phyloP scores from a whole-genome alignment of 2,888 invertebrate genomes.

The Drosophila subsilvestris region DNA sequence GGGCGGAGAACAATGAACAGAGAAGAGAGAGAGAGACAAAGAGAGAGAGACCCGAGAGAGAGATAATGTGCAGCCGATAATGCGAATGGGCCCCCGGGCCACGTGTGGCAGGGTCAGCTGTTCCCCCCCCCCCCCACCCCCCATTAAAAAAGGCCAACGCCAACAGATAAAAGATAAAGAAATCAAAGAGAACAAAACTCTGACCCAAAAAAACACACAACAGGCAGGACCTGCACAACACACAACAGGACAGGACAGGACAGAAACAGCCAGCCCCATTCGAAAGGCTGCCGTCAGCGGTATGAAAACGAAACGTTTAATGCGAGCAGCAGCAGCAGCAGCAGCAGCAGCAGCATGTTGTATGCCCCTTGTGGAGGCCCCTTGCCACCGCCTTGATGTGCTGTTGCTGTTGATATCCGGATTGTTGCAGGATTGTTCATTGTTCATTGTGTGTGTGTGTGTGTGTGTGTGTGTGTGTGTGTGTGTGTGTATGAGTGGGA shows the following conservation, averaged over 20 bases:
- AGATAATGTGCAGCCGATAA: slow-evolving; percentile 62
- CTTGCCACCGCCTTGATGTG: not conserved
- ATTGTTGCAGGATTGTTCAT: not conserved
- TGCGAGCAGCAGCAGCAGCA: slow-evolving; percentile 26
- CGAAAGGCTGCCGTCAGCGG: slow-evolving; percentile 69
- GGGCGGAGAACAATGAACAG: not conserved
- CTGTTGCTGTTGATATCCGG: slow-evolving; percentile 10
- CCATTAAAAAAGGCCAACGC: not conserved
- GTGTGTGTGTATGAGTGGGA: slow-evolving; percentile 4
- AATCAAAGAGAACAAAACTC: slow-evolving; percentile 33
- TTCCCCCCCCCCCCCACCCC: not conserved
- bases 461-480: slow-evolving; percentile 16
- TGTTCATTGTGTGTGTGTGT: slow-evolving; percentile 27
- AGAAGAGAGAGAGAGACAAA: slow-evolving; percentile 26
- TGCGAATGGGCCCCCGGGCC: slow-evolving; percentile 38
- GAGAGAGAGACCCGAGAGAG: not conserved
- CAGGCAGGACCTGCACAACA: slow-evolving; percentile 5
- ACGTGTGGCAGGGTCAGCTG: not conserved
- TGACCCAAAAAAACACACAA: slow-evolving; percentile 30
- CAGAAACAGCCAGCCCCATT: slow-evolving; percentile 5
- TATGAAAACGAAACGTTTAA: slow-evolving; percentile 71
- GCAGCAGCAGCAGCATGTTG: not conserved
- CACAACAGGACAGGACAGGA: not conserved
- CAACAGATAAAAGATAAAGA: slow-evolving; percentile 21
- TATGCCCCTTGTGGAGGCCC: not conserved